phyloP scores from a whole-genome alignment of 2,113 vertebrate genomes.

The Formicarius rufipectus region DNA sequence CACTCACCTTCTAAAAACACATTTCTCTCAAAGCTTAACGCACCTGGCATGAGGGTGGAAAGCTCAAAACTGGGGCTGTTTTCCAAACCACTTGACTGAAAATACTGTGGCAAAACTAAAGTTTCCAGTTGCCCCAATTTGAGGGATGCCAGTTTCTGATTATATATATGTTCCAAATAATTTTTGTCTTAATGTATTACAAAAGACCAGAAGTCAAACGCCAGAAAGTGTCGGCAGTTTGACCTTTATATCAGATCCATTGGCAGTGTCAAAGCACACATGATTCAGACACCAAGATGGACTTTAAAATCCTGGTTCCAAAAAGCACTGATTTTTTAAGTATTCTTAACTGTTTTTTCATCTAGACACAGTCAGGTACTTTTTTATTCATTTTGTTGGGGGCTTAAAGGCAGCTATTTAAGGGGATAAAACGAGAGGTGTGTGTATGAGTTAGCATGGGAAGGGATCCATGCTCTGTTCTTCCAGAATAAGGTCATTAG shows the following conservation, averaged over 20 bases:
- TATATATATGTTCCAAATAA: not conserved
- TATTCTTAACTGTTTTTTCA: not conserved
- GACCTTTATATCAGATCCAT: not conserved
- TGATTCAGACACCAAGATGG: not conserved
- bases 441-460: not conserved
- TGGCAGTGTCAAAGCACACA: not conserved
- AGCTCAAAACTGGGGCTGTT: not conserved
- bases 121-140: not conserved
- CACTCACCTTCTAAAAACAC: not conserved
- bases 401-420: not conserved
- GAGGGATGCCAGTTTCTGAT: not conserved
- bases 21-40: not conserved
- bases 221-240: not conserved
- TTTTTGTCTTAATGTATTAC: not conserved
- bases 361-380: not conserved
- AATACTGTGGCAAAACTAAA: not conserved
- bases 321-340: not conserved
- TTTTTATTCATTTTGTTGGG: not conserved
- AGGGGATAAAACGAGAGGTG: not conserved
- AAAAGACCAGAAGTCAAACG: not conserved
- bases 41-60: not conserved
- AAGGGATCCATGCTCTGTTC: not conserved
- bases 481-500: not conserved
- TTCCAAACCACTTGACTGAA: not conserved
- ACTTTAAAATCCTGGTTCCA: not conserved